phyloP scores from a whole-genome alignment of 2,797 vertebrate genomes.

The Prionace glauca region DNA sequence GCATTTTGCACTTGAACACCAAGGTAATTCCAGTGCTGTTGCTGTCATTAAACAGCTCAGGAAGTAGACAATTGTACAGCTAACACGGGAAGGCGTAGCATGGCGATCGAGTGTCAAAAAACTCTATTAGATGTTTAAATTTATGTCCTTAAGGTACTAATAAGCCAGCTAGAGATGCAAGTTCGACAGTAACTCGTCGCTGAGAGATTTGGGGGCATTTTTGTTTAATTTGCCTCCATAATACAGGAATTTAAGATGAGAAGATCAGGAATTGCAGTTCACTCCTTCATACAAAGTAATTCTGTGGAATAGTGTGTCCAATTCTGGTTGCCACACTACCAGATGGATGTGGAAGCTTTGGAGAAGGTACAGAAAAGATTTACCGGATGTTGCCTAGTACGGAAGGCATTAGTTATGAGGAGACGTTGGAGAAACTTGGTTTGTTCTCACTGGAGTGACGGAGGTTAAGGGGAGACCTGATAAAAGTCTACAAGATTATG shows the following conservation, averaged over 20 bases:
- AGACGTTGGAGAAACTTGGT: too few relatives aligned
- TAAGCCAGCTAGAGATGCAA: background rate
- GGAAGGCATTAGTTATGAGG: too few relatives aligned
- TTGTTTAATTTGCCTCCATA: background rate
- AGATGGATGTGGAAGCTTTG: too few relatives aligned
- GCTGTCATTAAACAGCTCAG: background rate
- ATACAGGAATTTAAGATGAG: background rate
- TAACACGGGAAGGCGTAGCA: background rate
- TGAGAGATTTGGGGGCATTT: background rate
- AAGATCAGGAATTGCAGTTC: background rate
- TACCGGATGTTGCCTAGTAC: too few relatives aligned
- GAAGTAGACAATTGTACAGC: background rate
- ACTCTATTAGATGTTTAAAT: background rate
- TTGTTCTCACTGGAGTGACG: too few relatives aligned
- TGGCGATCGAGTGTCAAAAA: background rate
- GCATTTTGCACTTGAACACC: background rate
- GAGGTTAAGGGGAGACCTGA: too few relatives aligned
- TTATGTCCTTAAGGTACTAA: background rate
- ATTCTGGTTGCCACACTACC: too few relatives aligned
- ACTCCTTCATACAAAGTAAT: background rate
- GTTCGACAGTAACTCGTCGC: background rate
- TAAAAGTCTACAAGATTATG: too few relatives aligned
- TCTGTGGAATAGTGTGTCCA: background rate
- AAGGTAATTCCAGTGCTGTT: background rate
- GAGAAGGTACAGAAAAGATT: too few relatives aligned